These are phyloP conservation scores for Procambarus clarkii DNA, from an alignment of 1,140 invertebrate species.

Conservation along the genomic window DNA sequence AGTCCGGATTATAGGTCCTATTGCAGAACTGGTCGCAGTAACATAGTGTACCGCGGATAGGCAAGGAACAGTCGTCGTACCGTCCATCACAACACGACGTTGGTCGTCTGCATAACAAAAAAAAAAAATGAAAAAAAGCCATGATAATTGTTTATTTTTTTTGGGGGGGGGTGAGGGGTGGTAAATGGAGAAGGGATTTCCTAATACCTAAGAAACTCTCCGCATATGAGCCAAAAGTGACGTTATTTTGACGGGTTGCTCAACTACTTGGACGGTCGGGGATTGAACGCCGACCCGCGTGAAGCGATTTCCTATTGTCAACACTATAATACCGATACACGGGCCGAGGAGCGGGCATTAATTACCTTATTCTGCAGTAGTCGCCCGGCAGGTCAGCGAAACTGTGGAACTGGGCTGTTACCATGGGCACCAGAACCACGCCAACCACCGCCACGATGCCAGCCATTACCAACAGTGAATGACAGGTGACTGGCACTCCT, in stretches of 20 bases:
- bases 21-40: conserved; percentile 97
- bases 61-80: conserved; percentile 84
- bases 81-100: conserved; percentile 83
- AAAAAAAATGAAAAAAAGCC: neutral
- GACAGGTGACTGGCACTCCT: no score
- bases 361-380: conserved; percentile 31
- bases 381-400: conserved; percentile 10
- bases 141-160: no score
- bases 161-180: neutral
- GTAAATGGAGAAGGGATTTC: neutral
- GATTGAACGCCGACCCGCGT: no score
- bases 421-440: neutral
- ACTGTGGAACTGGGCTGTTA: neutral
- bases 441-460: neutral
- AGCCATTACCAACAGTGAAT: neutral
- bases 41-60: conserved; percentile 87
- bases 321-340: neutral
- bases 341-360: neutral
- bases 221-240: no score
- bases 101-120: conserved; percentile 8
- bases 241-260: no score
- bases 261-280: no score
- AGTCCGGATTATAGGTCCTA: conserved; percentile 82
- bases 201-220: neutral
- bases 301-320: neutral